These are phyloP conservation scores for Sisor rabdophorus DNA, from an alignment of 2,113 vertebrate species.

Conservation along the genomic window DNA sequence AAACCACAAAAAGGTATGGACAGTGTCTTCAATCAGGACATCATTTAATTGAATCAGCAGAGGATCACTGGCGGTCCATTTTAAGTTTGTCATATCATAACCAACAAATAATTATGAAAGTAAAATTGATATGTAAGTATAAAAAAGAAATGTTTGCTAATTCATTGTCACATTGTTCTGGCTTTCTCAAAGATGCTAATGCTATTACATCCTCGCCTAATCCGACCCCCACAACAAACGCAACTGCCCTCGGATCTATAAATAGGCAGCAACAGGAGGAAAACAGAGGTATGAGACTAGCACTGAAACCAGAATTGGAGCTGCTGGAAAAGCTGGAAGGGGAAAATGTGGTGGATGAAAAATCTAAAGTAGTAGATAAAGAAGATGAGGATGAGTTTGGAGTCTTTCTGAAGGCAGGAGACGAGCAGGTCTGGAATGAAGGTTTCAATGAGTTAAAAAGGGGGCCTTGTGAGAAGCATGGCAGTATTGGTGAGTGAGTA, in stretches of 20 bases:
- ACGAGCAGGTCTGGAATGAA: slow-evolving; percentile 53
- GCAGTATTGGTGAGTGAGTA: slow-evolving; percentile 59
- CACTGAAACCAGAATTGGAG: slow-evolving; percentile 13
- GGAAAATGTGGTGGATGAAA: slow-evolving; percentile 44
- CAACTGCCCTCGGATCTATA: slow-evolving; percentile 53
- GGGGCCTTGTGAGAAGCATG: slow-evolving; percentile 61
- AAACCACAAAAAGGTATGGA: slow-evolving; percentile 8
- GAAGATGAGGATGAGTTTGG: slow-evolving; percentile 72
- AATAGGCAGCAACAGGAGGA: slow-evolving; percentile 36
- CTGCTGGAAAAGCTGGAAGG: slow-evolving; percentile 37
- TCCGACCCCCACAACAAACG: slow-evolving; percentile 55
- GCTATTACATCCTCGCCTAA: slow-evolving; percentile 49
- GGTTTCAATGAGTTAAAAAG: slow-evolving; percentile 54
- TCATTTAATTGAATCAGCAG: neutral
- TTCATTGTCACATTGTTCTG: slow-evolving; percentile 44
- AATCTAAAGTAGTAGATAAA: slow-evolving; percentile 36
- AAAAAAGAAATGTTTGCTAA: slow-evolving; percentile 24
- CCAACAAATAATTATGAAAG: slow-evolving; percentile 15
- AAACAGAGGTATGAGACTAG: slow-evolving; percentile 35
- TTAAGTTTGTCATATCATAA: slow-evolving; percentile 13
- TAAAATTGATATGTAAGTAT: neutral
- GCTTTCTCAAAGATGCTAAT: slow-evolving; percentile 33
- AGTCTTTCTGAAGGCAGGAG: slow-evolving; percentile 70
- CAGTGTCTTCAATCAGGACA: neutral
- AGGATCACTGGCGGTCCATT: neutral